A percentile compares a stretch with the other conserved stretches of the same genome.
These are phyloP conservation scores for Cichladusa arquata DNA, from an alignment of 2,113 vertebrate species.

Conservation along the genomic window DNA sequence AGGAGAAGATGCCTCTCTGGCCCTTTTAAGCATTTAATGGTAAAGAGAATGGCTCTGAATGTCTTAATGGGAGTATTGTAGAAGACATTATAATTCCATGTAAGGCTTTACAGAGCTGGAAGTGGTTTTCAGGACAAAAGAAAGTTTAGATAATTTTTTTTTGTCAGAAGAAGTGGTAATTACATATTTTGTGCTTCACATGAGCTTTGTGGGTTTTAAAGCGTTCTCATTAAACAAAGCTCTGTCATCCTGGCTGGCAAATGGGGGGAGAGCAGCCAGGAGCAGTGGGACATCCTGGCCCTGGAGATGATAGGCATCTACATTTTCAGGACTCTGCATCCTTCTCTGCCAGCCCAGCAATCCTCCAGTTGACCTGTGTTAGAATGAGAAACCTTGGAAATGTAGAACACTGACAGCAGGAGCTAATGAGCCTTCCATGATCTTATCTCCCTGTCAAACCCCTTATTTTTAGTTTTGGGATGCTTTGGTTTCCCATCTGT, in stretches of 20 bases:
- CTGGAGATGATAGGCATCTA: rapidly evolving
- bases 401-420: neutral
- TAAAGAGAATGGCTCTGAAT: neutral
- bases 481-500: slow-evolving; percentile 1
- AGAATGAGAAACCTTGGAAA: neutral
- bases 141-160: neutral
- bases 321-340: neutral
- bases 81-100: neutral
- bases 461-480: neutral
- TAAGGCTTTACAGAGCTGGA: neutral
- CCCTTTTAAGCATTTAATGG: neutral
- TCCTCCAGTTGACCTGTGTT: neutral
- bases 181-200: neutral
- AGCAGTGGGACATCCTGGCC: neutral
- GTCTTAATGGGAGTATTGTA: neutral
- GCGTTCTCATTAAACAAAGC: neutral
- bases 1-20: neutral
- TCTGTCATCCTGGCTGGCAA: neutral
- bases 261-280: neutral
- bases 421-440: neutral
- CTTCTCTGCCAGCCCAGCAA: neutral
- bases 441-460: neutral
- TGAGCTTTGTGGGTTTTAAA: neutral
- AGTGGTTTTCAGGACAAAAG: neutral
- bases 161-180: neutral